These are phyloP conservation scores for Numida meleagris DNA, from an alignment of 2,113 vertebrate species.

Conservation along the genomic window DNA sequence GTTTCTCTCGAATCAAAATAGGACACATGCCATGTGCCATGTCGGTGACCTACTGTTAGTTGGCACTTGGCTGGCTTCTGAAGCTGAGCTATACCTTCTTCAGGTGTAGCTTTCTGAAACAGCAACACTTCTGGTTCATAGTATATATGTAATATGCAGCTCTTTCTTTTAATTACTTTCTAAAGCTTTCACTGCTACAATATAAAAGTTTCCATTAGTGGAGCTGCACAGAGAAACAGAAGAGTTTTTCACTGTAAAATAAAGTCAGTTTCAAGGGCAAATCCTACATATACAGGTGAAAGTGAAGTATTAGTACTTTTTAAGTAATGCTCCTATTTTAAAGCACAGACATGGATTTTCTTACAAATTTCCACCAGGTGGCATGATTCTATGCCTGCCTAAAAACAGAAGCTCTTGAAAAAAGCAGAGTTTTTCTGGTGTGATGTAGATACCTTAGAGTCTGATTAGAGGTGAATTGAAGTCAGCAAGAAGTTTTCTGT, in stretches of 20 bases:
- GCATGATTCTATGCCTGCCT: conserved; percentile 9
- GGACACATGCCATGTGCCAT: neutral
- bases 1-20: neutral
- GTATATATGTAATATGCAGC: neutral
- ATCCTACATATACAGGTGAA: neutral
- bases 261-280: neutral
- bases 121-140: neutral
- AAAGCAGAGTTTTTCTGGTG: neutral
- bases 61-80: neutral
- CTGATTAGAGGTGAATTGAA: neutral
- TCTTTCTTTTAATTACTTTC: neutral
- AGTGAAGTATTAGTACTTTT: neutral
- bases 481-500: neutral
- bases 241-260: neutral
- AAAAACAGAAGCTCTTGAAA: neutral
- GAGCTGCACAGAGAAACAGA: neutral
- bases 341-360: neutral
- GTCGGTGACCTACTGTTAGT: neutral
- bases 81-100: neutral
- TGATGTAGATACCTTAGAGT: neutral
- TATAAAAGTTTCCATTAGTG: conserved; percentile 22
- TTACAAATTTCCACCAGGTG: conserved; percentile 34
- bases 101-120: neutral
- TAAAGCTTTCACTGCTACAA: neutral
- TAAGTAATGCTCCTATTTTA: neutral